Conservation (phyloP, 1,140 invertebrate genomes). For the Neodiprion lecontei region DNA sequence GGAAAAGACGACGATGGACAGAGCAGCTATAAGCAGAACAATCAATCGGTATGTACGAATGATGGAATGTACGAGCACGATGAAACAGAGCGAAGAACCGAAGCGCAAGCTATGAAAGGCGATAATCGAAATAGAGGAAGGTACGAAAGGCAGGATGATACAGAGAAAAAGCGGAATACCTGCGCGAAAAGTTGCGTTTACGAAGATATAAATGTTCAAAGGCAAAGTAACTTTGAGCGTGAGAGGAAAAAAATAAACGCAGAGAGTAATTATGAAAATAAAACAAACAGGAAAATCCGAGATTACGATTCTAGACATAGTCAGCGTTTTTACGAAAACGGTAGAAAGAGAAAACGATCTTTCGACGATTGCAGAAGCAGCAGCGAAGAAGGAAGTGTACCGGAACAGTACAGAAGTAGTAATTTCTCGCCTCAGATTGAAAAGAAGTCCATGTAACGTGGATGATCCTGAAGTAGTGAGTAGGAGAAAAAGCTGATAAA, state of each 20-base stretch:
- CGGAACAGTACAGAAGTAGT: constrained; percentile 37
- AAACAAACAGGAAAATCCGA: too few relatives aligned
- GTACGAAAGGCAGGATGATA: too few relatives aligned
- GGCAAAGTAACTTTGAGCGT: background rate
- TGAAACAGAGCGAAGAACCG: too few relatives aligned
- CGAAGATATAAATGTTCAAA: background rate
- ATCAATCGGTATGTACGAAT: background rate
- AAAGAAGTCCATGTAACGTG: background rate
- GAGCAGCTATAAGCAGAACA: background rate
- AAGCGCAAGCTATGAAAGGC: too few relatives aligned
- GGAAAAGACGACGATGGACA: background rate
- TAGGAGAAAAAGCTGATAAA: too few relatives aligned
- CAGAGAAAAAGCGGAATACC: too few relatives aligned
- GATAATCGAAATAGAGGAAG: too few relatives aligned
- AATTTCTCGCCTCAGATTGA: constrained; percentile 19
- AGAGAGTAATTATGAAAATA: background rate
- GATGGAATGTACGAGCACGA: background rate
- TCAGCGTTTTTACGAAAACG: background rate
- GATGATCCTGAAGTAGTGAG: too few relatives aligned
- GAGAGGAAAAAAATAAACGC: background rate
- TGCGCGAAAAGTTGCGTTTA: too few relatives aligned
- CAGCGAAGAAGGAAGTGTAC: constrained; percentile 37
- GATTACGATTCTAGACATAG: too few relatives aligned
- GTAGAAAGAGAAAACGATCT: constrained; percentile 7
- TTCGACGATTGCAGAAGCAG: constrained; percentile 4